These are phyloP conservation scores for Drosophila nigrodunni DNA, from an alignment of 1,140 invertebrate genomes.

Conservation along the genomic window DNA sequence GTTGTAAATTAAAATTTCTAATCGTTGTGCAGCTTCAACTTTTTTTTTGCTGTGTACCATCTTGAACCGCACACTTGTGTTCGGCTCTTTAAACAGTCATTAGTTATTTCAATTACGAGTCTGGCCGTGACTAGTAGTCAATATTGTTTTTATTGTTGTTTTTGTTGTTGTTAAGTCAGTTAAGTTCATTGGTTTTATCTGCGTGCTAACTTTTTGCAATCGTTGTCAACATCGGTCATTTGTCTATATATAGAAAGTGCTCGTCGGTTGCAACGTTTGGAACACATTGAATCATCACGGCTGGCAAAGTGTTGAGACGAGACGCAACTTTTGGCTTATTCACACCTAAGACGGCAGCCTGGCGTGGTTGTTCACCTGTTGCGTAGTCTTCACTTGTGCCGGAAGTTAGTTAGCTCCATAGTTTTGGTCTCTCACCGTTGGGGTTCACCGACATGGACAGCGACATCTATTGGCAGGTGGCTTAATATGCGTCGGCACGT, in stretches of 20 bases:
- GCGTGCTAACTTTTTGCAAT: conserved; percentile 31
- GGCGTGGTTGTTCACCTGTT: conserved; percentile 9
- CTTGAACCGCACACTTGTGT: conserved; percentile 12
- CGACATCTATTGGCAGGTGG: conserved; percentile 7
- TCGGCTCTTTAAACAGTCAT: not conserved
- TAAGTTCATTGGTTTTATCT: conserved; percentile 49
- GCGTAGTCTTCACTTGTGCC: conserved; percentile 35
- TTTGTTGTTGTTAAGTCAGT: conserved; percentile 26
- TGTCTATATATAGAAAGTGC: conserved; percentile 66
- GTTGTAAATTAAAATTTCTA: too few species aligned
- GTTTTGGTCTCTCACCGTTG: conserved; percentile 18
- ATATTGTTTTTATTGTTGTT: conserved; percentile 8
- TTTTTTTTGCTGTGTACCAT: not conserved
- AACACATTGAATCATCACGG: conserved; percentile 60
- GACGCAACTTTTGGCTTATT: conserved; percentile 17
- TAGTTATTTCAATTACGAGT: conserved; percentile 24
- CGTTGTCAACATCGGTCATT: conserved; percentile 57
- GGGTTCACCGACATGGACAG: conserved; percentile 20
- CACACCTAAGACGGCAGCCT: conserved; percentile 29
- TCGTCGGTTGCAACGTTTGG: conserved; percentile 7
- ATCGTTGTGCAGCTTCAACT: too few species aligned
- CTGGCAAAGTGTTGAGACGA: not conserved
- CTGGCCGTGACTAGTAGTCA: conserved; percentile 1
- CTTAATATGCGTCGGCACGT: conserved; percentile 34
- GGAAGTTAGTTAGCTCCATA: conserved; percentile 63